Evolutionary conservation across 2,888 invertebrate genomes (phyloP).

Genomic region (Urechis unicinctus): DNA sequence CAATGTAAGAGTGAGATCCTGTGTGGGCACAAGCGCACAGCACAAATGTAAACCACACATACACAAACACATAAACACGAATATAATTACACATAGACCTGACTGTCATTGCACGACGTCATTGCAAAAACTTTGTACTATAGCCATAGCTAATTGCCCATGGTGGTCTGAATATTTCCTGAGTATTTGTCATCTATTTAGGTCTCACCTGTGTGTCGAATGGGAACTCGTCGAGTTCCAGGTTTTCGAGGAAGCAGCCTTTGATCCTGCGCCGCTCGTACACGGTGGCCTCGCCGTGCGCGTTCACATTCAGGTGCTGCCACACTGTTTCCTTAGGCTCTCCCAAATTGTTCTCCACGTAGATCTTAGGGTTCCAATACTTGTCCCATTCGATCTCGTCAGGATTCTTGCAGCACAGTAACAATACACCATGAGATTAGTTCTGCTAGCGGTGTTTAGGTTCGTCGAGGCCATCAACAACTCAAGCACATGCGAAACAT

Average conservation of each 20-base stretch:
- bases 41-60: too few relatives aligned
- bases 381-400: slow-evolving; percentile 24
- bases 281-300: slow-evolving; percentile 22
- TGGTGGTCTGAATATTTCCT: too few relatives aligned
- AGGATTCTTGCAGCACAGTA: too few relatives aligned
- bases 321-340: slow-evolving; percentile 26
- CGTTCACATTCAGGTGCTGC: slow-evolving; percentile 19
- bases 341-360: slow-evolving; percentile 30
- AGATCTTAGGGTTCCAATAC: slow-evolving; percentile 33
- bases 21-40: not conserved
- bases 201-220: slow-evolving; percentile 38
- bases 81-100: not conserved
- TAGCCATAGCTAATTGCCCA: too few relatives aligned
- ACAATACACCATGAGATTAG: too few relatives aligned
- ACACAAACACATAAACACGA: too few relatives aligned
- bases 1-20: slow-evolving; percentile 29
- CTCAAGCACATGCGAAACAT: too few relatives aligned
- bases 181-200: too few relatives aligned
- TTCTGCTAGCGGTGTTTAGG: too few relatives aligned
- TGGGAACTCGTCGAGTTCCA: slow-evolving; percentile 36
- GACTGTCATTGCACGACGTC: not conserved
- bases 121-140: not conserved
- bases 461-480: too few relatives aligned
- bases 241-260: slow-evolving; percentile 34
- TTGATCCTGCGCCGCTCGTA: slow-evolving; percentile 27